Evolutionary conservation across 2,888 invertebrate species (phyloP).

Genomic region (Cordilura impudica): DNA sequence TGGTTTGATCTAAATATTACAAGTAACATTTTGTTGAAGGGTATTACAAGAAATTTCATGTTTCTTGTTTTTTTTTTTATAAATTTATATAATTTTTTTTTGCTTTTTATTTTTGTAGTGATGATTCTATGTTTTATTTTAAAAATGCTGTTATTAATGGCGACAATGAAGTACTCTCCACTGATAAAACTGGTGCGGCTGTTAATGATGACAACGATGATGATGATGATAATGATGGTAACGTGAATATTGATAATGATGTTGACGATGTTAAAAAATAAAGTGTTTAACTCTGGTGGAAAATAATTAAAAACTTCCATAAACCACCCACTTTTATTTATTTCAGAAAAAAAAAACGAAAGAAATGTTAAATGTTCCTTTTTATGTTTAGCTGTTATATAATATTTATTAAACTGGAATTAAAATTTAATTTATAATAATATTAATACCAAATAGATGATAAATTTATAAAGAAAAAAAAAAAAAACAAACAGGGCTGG

Average conservation of each 20-base stretch:
- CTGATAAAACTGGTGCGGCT: background rate
- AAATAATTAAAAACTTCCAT: background rate
- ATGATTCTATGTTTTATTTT: constrained; percentile 66
- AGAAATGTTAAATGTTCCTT: background rate
- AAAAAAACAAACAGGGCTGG: constrained; percentile 72
- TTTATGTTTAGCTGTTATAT: background rate
- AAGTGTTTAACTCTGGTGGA: constrained; percentile 22
- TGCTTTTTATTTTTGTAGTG: constrained; percentile 63
- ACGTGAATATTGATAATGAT: constrained; percentile 18
- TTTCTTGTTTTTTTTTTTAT: background rate
- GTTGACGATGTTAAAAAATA: constrained; percentile 42
- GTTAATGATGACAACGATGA: background rate
- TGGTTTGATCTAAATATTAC: too few species aligned
- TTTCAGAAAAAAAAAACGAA: background rate
- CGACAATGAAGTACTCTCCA: constrained; percentile 25
- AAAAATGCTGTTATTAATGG: constrained; percentile 39
- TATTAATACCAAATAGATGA: background rate
- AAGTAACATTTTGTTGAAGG: constrained; percentile 1
- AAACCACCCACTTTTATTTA: background rate
- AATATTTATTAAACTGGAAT: constrained; percentile 44
- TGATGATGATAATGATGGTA: constrained; percentile 14
- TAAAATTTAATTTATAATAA: constrained; percentile 32
- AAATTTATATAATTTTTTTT: background rate
- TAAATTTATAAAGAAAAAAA: constrained; percentile 59
- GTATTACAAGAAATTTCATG: background rate